Conservation (phyloP, 2,113 vertebrate species). For the Octodon degus region DNA sequence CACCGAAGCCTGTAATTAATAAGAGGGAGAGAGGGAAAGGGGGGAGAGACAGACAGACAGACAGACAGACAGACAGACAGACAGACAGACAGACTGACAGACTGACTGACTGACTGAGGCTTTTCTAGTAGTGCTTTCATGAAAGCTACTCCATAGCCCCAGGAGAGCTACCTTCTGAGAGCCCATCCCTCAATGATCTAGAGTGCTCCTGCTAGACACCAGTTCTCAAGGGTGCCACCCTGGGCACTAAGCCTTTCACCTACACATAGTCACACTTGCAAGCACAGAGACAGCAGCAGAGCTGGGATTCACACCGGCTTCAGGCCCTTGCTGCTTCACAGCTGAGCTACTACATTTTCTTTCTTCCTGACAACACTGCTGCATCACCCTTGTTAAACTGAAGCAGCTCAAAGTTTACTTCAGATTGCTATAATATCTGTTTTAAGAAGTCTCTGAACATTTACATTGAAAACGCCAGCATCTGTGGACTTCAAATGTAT, state of each 20-base stretch:
- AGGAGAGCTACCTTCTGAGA: not conserved
- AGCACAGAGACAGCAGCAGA: not conserved
- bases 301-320: not conserved
- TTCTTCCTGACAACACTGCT: not conserved
- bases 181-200: not conserved
- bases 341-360: not conserved
- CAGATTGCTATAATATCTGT: not conserved
- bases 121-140: not conserved
- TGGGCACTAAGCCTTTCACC: not conserved
- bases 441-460: not conserved
- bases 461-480: not conserved
- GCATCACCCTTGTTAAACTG: not conserved
- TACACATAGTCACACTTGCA: not conserved
- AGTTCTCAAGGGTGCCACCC: not conserved
- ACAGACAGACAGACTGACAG: too few species aligned
- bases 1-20: too few species aligned
- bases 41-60: too few species aligned
- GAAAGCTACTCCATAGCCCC: not conserved
- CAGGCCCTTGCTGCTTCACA: not conserved
- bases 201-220: not conserved
- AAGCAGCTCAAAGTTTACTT: not conserved
- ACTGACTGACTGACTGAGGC: too few species aligned
- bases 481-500: not conserved
- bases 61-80: too few species aligned
- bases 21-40: too few species aligned